A percentile compares a stretch with the other conserved stretches of the same genome.
Conservation (phyloP, 92 coral and sea anemone genomes). For the Pocillopora meandrina region DNA sequence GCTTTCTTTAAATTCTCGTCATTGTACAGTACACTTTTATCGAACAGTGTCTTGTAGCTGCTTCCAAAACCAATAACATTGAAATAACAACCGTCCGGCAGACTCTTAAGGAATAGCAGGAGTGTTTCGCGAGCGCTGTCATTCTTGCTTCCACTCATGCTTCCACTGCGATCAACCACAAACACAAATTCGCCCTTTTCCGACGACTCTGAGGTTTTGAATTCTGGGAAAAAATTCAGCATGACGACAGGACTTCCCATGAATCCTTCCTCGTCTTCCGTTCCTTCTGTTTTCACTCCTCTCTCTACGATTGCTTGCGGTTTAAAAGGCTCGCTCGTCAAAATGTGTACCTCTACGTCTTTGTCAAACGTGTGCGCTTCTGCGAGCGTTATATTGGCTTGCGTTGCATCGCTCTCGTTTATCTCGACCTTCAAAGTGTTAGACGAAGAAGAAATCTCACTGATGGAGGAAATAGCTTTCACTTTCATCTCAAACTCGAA, state of each 20-base stretch:
- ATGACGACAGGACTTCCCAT: no score
- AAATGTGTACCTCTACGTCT: conserved; percentile 63
- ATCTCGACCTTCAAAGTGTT: no score
- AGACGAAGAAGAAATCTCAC: no score
- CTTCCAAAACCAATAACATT: conserved; percentile 95
- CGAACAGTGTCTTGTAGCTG: conserved; percentile 66
- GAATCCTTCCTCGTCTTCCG: no score
- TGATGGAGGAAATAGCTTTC: no score
- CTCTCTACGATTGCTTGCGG: no score
- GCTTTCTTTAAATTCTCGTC: conserved; percentile 76
- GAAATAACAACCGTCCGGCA: conserved; percentile 85
- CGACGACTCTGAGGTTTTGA: conserved; percentile 52
- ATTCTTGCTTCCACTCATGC: conserved; percentile 70
- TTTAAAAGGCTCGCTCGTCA: neutral
- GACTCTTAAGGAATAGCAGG: conserved; percentile 81
- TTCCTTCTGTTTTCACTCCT: no score
- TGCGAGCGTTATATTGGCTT: conserved; percentile 59
- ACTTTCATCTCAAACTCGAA: no score
- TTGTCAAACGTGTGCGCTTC: conserved; percentile 56
- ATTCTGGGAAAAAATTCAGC: no score
- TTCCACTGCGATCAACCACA: conserved; percentile 91
- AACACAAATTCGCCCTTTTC: conserved; percentile 85
- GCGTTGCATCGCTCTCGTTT: neutral
- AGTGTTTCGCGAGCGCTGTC: conserved; percentile 77
- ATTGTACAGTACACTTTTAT: conserved; percentile 66